Conservation (phyloP, 2,797 vertebrate species). For the Enteromius thamalakanensis region DNA sequence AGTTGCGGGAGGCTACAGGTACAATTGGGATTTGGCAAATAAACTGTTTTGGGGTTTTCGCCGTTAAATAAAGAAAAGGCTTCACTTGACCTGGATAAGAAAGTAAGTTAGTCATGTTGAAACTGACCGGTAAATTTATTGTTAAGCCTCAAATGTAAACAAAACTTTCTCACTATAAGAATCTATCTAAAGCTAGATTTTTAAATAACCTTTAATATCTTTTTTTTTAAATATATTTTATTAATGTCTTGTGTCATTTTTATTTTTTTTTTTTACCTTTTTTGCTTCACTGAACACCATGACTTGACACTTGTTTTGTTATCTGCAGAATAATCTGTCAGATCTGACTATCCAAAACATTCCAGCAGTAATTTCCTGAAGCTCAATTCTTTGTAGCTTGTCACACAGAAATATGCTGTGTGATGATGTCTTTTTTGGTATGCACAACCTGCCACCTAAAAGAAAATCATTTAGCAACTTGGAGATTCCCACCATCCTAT, state of each 20-base stretch:
- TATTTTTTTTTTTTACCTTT: background rate
- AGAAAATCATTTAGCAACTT: constrained; percentile 17
- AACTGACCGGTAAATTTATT: background rate
- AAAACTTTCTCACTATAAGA: background rate
- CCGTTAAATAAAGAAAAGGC: background rate
- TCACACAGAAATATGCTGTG: background rate
- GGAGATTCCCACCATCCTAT: constrained; percentile 48
- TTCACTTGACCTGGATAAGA: background rate
- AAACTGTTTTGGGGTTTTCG: background rate
- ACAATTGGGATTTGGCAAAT: constrained; percentile 33
- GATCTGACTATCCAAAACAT: background rate
- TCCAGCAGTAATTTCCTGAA: background rate
- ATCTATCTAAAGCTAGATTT: background rate
- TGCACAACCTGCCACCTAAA: constrained; percentile 21
- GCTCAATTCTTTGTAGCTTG: background rate
- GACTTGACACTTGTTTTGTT: background rate
- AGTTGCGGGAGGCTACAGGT: constrained; percentile 63
- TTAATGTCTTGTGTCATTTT: background rate
- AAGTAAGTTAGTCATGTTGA: background rate
- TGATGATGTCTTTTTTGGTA: constrained; percentile 6
- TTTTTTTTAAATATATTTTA: background rate
- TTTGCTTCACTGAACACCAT: background rate
- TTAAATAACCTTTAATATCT: background rate
- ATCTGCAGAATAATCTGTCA: background rate
- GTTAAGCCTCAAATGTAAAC: background rate